These are phyloP conservation scores for Eucidaris tribuloides DNA, from an alignment of 35 echinoderm and acorn worm species.

Conservation along the genomic window DNA sequence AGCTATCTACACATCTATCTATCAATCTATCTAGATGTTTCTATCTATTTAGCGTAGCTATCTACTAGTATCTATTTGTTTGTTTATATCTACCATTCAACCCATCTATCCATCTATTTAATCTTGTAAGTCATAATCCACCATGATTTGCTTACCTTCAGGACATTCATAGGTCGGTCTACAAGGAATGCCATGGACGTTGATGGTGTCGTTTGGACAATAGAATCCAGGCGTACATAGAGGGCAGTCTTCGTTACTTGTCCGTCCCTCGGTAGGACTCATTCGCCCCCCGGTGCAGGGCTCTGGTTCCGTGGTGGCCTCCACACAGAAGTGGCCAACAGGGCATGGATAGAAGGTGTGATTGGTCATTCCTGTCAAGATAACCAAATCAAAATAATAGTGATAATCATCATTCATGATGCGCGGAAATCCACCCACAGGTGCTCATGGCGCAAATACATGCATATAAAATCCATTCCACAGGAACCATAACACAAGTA, in stretches of 20 bases:
- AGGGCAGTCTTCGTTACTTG: conserved; percentile 99
- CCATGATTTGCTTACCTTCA: conserved; percentile 72
- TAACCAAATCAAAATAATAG: too few relatives aligned
- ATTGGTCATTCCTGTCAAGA: conserved; percentile 89
- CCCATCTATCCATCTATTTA: too few relatives aligned
- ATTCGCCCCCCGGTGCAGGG: conserved; percentile 95
- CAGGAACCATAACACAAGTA: too few relatives aligned
- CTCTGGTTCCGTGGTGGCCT: conserved; percentile 75
- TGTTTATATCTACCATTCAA: too few relatives aligned
- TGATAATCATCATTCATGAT: too few relatives aligned
- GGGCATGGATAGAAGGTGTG: conserved; percentile 75
- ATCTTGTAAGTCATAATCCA: not conserved
- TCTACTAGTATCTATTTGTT: too few relatives aligned
- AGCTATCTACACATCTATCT: too few relatives aligned
- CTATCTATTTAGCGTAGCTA: too few relatives aligned
- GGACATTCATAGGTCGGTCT: conserved; percentile 86
- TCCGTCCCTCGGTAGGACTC: conserved; percentile 73
- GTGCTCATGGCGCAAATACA: too few relatives aligned
- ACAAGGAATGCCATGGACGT: conserved; percentile 92
- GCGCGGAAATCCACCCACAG: too few relatives aligned
- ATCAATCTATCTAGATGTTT: too few relatives aligned
- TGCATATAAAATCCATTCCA: too few relatives aligned
- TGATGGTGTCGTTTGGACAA: conserved; percentile 95
- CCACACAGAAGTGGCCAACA: conserved; percentile 88
- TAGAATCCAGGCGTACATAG: conserved; percentile 95